Evolutionary conservation across 2,113 vertebrate genomes (phyloP).

Genomic region (Thinocorus orbignyianus): DNA sequence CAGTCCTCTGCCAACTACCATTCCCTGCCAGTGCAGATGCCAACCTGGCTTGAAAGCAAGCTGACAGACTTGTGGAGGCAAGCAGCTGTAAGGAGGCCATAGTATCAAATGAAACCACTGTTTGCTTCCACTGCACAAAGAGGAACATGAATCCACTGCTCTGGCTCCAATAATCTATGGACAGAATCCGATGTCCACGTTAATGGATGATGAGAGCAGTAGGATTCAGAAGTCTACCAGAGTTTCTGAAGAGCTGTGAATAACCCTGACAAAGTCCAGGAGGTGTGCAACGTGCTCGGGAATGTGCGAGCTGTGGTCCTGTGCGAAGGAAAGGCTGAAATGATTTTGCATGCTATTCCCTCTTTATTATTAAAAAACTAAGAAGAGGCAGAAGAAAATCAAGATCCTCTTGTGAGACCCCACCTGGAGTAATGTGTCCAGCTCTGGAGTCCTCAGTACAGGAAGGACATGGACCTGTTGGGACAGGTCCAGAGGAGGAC

Average conservation of each 20-base stretch:
- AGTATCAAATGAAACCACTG: not conserved
- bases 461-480: too few species aligned
- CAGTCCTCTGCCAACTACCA: not conserved
- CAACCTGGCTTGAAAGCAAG: not conserved
- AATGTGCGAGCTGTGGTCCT: not conserved
- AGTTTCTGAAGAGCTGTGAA: not conserved
- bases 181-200: not conserved
- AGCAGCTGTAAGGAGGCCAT: not conserved
- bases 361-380: too few species aligned
- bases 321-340: not conserved
- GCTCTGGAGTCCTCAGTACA: too few species aligned
- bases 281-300: not conserved
- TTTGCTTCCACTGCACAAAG: fast-evolving
- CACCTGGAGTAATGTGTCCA: too few species aligned
- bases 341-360: not conserved
- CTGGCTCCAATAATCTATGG: not conserved
- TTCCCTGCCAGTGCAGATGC: not conserved
- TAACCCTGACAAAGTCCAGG: not conserved
- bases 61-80: not conserved
- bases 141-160: not conserved
- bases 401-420: not conserved
- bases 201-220: not conserved
- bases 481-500: too few species aligned
- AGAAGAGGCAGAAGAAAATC: not conserved
- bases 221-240: not conserved